Evolutionary conservation across 2,797 vertebrate species (phyloP).

Genomic region (Cryptoblepharus egeriae): DNA sequence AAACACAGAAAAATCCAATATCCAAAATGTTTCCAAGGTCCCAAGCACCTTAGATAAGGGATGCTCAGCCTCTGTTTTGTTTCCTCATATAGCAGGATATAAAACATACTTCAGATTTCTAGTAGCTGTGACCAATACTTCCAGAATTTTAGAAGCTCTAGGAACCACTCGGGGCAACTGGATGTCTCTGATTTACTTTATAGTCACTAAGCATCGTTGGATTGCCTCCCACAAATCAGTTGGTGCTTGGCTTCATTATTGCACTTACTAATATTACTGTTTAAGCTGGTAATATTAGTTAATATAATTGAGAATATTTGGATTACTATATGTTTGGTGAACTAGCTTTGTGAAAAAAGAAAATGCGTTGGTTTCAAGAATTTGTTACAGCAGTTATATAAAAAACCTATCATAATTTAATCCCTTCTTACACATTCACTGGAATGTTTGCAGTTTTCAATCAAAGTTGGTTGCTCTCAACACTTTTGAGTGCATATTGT

Average conservation of each 20-base stretch:
- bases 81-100: neutral
- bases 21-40: too few relatives aligned
- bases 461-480: neutral
- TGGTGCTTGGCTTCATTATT: neutral
- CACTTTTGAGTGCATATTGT: neutral
- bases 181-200: neutral
- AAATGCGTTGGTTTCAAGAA: neutral
- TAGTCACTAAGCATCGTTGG: neutral
- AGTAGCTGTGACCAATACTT: neutral
- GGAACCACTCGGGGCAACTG: neutral
- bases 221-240: neutral
- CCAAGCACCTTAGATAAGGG: too few relatives aligned
- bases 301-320: neutral
- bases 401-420: neutral
- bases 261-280: neutral
- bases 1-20: too few relatives aligned
- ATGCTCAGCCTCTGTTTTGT: neutral
- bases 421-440: neutral
- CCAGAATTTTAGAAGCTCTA: neutral
- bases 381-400: neutral
- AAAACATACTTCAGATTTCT: neutral
- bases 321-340: neutral
- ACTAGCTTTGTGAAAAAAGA: neutral
- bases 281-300: neutral
- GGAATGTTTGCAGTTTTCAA: neutral